Conservation (phyloP, 2,888 invertebrate species). For the Pyrochroa serraticornis region DNA sequence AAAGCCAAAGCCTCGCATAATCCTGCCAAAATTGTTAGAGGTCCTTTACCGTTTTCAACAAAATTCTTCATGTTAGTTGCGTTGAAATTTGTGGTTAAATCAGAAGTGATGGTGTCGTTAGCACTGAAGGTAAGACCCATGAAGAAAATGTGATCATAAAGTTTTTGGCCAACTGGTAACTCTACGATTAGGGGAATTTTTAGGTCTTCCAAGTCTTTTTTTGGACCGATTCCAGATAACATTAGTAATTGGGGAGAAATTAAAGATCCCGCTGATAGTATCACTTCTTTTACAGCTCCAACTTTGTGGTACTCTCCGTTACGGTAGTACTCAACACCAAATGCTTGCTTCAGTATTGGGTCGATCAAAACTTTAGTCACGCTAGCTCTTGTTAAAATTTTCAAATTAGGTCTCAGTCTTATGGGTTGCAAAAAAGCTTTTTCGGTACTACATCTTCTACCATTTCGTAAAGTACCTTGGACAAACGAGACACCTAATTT, state of each 20-base stretch:
- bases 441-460: conserved; percentile 70
- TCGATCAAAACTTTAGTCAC: conserved; percentile 73
- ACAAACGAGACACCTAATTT: conserved; percentile 68
- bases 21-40: conserved; percentile 62
- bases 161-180: conserved; percentile 70
- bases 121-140: conserved; percentile 55
- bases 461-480: conserved; percentile 66
- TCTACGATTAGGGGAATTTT: conserved; percentile 66
- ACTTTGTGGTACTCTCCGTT: conserved; percentile 57
- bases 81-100: conserved; percentile 36
- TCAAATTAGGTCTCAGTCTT: conserved; percentile 68
- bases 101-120: conserved; percentile 41
- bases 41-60: conserved; percentile 60
- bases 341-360: conserved; percentile 65
- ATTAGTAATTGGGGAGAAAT: conserved; percentile 89
- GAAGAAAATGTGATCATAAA: conserved; percentile 69
- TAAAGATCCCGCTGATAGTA: conserved; percentile 85
- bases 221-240: conserved; percentile 75
- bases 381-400: conserved; percentile 66
- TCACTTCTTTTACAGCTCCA: conserved; percentile 77
- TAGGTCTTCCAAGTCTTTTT: conserved; percentile 62
- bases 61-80: conserved; percentile 54
- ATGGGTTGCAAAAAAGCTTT: conserved; percentile 69
- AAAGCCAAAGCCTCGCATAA: conserved; percentile 64
- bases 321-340: conserved; percentile 71